Percentiles rank a stretch among this genome's conserved stretches.
phyloP scores from a whole-genome alignment of 2,888 invertebrate species.

The Tachina fera region DNA sequence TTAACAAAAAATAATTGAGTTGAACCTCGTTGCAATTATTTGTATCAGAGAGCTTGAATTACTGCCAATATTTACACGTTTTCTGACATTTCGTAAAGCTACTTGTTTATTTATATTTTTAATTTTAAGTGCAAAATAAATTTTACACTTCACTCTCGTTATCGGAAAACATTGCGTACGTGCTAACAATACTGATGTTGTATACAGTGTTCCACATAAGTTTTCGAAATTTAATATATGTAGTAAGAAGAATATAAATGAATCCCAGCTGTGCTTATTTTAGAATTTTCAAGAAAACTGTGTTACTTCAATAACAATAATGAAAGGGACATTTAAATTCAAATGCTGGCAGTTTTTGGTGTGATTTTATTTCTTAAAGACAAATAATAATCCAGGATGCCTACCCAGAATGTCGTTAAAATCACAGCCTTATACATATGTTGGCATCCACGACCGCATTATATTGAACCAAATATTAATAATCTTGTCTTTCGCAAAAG shows the following conservation, averaged over 20 bases:
- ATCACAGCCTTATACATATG: too few relatives aligned
- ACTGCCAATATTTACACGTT: background rate
- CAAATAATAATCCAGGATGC: too few relatives aligned
- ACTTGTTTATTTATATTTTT: background rate
- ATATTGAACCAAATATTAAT: too few relatives aligned
- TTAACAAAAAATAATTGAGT: background rate
- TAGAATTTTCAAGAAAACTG: too few relatives aligned
- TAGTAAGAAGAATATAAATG: background rate
- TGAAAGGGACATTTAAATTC: too few relatives aligned
- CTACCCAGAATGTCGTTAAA: too few relatives aligned
- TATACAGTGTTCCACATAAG: conserved; percentile 2
- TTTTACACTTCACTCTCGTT: background rate
- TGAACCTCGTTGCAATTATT: background rate
- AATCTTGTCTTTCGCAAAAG: too few relatives aligned
- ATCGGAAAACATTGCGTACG: background rate
- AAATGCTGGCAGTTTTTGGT: too few relatives aligned
- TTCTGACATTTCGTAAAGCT: background rate
- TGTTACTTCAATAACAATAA: too few relatives aligned
- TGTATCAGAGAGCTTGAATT: background rate
- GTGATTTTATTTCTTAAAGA: too few relatives aligned
- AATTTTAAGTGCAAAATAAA: conserved; percentile 7
- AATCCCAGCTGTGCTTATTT: too few relatives aligned
- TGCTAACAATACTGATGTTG: background rate
- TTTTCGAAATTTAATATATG: background rate
- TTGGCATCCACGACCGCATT: too few relatives aligned